Evolutionary conservation across 2,888 invertebrate species (phyloP), one percentile per base, ranked within the genome.

Genomic region (Belgica antarctica): DNA sequence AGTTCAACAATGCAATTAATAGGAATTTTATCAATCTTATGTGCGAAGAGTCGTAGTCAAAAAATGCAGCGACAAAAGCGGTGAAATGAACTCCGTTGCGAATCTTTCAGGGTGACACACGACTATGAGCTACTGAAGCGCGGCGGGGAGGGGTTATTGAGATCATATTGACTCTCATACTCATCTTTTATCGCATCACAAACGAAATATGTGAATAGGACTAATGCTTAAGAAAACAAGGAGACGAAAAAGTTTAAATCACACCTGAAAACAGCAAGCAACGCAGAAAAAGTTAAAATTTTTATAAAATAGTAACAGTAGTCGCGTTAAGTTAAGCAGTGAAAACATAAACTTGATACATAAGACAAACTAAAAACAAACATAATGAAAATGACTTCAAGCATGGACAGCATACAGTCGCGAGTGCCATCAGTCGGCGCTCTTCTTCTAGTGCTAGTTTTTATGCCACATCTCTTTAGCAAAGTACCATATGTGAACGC

Each of bases 401-500:
- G 61, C 41, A 70, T 61, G 47, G 70, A 70, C n/a, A 68, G 28
- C 68, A 61, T 46, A 61, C 70, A 70, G 24, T 70, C 36, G 70
- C 70, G 70, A 34, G 59, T 46, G 25, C 61, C 70, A 25, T 70
- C 70, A 24, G 27, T 57, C 7, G 70, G 70, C 24, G 70, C 70
- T 61, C 59, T 70, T 22, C 46, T 70, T 15, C 25, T 70, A 70
- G 70, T 61, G 17, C 68, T 68, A 68, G 61, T 70, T 27, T 70
- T 70, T 47, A 57, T 70, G 61, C 70, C 70, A 70, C 70, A 70
- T 61, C 59, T 70, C 15, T 70, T 70, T 61, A 61, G 61, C 28
- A 70, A 61, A 61, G 41, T 41, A 61, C 70, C 70, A 59, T 70
- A 70, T 61, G 70, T 61, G 70, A 70, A 70, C 57, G 70, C 70